Evolutionary conservation across 2,113 vertebrate species (phyloP), one percentile per base, ranked within the genome.

Genomic region (Setophaga petechia): DNA sequence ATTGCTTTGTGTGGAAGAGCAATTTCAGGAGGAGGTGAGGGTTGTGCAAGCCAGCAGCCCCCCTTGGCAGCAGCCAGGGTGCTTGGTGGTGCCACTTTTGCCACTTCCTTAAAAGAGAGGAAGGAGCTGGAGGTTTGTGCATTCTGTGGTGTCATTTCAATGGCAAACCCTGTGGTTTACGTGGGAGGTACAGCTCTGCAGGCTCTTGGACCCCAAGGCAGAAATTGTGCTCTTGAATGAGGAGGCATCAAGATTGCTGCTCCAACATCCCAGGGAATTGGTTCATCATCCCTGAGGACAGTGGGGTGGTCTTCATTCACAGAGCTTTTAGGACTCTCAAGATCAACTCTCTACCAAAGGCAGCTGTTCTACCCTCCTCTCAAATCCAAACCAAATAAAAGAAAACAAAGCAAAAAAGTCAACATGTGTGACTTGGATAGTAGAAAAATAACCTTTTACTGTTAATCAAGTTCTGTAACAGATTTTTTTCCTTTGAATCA

Each of bases 211-310:
- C 52, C n/a, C 5, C 1, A 15, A 44, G 18, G 23, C 62, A 85
- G 66, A 54, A 74, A 19, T 4, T 1, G 39, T 2, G 1, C 44
- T 75, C 12, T 35, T 49, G 35, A 51, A 13, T 10, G 9, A 46
- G 24, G 24, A 62, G n/a, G 11, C 11, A 10, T 24, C 17, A 8
- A 1, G 23, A 37, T 39, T 44, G 2, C 28, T 80, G 7, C 49
- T 12, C 21, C 18, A 23, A 3, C 23, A 22, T 35, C 23, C 4
- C 0, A 0, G 52, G 23, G 61, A 58, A 19, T 18, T 0, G 3
- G 5, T 16, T 77, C 30, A 15, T 62, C 54, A 22, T 58, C 55
- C 35, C 37, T 76, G n/a, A 37, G 54, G 52, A 8, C 6, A 9
- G 7, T 5, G 16, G 20, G 14, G 7, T 23, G 46, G 16, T 49